A percentile compares a stretch with the other conserved stretches of the same genome.
Conservation (phyloP, 2,113 vertebrate species). For the Chlamydotis undulata region DNA sequence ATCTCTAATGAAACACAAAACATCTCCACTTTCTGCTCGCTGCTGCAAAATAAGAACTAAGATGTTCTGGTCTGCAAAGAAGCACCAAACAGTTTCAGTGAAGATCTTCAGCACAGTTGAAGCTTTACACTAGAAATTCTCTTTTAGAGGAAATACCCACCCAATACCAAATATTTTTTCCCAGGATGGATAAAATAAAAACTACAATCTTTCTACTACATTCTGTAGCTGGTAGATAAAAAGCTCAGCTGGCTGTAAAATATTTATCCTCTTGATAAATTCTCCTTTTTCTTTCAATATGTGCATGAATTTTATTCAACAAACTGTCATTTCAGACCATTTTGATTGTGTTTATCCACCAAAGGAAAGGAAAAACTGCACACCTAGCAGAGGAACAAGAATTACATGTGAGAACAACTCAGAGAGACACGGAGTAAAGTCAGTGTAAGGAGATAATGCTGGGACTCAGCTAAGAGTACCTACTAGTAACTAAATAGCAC, state of each 20-base stretch:
- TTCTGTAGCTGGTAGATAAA: background rate
- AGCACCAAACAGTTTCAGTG: background rate
- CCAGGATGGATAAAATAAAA: background rate
- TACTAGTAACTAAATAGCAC: no score
- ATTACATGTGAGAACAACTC: background rate
- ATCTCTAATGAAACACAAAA: background rate
- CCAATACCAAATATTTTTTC: background rate
- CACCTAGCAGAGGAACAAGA: background rate
- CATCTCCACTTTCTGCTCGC: background rate
- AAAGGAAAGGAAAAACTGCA: background rate
- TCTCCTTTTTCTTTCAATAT: background rate
- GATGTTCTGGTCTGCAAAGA: background rate
- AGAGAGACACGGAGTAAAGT: fast-evolving
- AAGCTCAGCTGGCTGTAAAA: background rate
- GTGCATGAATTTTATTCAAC: background rate
- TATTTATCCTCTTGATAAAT: background rate
- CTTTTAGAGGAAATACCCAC: background rate
- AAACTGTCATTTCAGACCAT: background rate
- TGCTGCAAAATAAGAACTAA: background rate
- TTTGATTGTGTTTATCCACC: background rate
- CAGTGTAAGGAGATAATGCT: background rate
- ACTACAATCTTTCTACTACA: background rate
- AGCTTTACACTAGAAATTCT: background rate
- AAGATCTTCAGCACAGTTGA: background rate
- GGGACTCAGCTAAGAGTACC: background rate